These are phyloP conservation scores for Bos javanicus DNA, from an alignment of 2,113 vertebrate genomes.

Conservation along the genomic window DNA sequence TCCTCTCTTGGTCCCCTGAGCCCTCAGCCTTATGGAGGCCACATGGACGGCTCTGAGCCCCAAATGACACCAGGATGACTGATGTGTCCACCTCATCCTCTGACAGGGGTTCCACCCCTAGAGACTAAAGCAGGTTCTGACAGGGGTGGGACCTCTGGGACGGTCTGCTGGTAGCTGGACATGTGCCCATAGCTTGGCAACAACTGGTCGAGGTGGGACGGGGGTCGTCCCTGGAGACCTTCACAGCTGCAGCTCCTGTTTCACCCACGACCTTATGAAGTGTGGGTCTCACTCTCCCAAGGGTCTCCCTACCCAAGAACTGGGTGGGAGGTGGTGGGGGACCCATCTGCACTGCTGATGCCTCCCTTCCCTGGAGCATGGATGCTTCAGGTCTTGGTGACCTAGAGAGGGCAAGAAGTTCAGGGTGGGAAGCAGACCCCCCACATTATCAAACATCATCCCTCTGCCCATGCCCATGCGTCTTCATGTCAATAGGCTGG, in stretches of 20 bases:
- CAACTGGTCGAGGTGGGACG: background rate
- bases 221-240: background rate
- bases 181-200: background rate
- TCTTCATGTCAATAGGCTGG: background rate
- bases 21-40: background rate
- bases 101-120: background rate
- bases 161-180: background rate
- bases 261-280: background rate
- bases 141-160: background rate
- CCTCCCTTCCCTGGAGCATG: background rate
- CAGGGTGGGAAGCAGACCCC: background rate
- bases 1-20: background rate
- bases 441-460: background rate
- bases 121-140: background rate
- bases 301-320: background rate
- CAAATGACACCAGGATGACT: background rate
- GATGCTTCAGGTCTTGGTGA: background rate
- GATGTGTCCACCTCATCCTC: background rate
- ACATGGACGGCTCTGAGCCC: fast-evolving
- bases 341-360: fast-evolving
- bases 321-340: too few relatives aligned
- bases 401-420: background rate
- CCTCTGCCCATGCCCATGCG: fast-evolving
- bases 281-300: too few relatives aligned
- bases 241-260: background rate